These are phyloP conservation scores for Thripadectes ignobilis DNA, from an alignment of 2,797 vertebrate genomes.

Conservation along the genomic window DNA sequence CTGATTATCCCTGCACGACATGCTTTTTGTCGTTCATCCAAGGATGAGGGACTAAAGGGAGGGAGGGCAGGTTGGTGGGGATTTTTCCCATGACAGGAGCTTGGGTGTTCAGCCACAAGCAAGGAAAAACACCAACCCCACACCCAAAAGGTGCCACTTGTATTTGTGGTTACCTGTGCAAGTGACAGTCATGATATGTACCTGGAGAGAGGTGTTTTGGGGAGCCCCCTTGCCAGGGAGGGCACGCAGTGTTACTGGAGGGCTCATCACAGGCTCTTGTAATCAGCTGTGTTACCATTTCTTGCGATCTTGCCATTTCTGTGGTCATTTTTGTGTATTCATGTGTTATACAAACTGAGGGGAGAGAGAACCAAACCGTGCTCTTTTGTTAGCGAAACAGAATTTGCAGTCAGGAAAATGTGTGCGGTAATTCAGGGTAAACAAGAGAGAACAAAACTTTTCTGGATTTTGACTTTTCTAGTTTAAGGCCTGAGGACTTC, in stretches of 20 bases:
- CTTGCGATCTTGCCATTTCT: neutral
- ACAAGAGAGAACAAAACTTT: slow-evolving; percentile 5
- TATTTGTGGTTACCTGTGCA: neutral
- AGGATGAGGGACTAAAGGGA: neutral
- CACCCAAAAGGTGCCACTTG: neutral
- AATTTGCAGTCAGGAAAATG: slow-evolving; percentile 1
- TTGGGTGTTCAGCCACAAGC: neutral
- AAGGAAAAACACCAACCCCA: neutral
- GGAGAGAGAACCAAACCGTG: accelerated
- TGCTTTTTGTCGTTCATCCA: neutral
- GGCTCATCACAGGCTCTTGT: neutral
- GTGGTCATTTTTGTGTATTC: neutral
- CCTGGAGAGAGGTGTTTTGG: neutral
- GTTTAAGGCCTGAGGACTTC: slow-evolving; percentile 9
- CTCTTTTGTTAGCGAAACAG: neutral
- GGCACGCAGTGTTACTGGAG: neutral
- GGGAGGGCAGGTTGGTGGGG: neutral
- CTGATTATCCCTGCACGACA: neutral
- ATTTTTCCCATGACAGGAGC: neutral
- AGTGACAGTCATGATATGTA: accelerated
- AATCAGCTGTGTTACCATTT: neutral
- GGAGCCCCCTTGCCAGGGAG: neutral
- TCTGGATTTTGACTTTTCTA: neutral
- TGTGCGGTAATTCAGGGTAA: neutral
- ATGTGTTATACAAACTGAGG: neutral